Percentiles rank a stretch among this genome's conserved stretches.
Conservation (phyloP, 2,888 invertebrate species). For the Hirtodrosophila histrioides region DNA sequence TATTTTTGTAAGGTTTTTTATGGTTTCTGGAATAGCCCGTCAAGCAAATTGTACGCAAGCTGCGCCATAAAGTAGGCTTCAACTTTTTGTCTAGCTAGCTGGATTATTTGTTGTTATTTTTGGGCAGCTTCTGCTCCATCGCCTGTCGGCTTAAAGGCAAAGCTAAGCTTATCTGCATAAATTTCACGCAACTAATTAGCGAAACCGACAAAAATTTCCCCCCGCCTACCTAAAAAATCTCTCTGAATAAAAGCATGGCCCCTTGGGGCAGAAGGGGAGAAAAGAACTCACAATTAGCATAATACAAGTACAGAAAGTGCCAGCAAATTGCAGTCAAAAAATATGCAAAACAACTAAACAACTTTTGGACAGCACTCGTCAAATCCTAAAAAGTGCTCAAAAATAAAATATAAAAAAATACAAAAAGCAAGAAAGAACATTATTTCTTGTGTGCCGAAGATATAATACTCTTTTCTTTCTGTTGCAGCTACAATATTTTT, state of each 20-base stretch:
- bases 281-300: constrained; percentile 55
- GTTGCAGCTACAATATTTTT: no score
- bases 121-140: constrained; percentile 21
- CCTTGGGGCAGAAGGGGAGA: neutral
- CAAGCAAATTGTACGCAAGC: constrained; percentile 10
- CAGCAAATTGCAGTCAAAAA: constrained; percentile 32
- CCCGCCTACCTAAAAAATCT: constrained; percentile 33
- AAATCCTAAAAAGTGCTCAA: constrained; percentile 18
- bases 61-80: constrained; percentile 34
- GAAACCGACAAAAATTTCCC: constrained; percentile 38
- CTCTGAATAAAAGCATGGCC: constrained; percentile 42
- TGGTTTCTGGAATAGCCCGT: neutral
- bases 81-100: constrained; percentile 4
- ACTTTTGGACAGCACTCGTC: constrained; percentile 27
- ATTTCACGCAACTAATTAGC: constrained; percentile 72
- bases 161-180: constrained; percentile 68
- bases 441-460: no score
- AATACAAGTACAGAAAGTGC: constrained; percentile 36
- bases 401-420: constrained; percentile 5
- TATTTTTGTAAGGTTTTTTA: no score
- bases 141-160: constrained; percentile 37
- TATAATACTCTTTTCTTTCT: no score
- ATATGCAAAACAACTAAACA: constrained; percentile 37
- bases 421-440: neutral
- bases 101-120: constrained; percentile 20